Percentiles rank a stretch among this genome's conserved stretches.
Evolutionary conservation across 1,140 invertebrate genomes (phyloP).

Genomic region (Papilio polyxenes): DNA sequence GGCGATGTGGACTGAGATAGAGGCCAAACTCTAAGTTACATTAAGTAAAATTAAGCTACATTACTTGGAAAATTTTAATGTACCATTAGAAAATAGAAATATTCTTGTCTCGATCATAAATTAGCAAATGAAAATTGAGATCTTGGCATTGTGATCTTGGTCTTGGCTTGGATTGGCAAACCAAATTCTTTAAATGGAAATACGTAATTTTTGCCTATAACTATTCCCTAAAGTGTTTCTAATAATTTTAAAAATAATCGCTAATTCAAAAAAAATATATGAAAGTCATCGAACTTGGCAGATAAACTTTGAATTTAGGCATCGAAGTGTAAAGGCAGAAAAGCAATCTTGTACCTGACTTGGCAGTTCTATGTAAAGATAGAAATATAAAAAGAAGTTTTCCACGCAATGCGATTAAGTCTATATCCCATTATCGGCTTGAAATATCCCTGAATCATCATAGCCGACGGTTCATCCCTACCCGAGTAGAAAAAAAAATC

Average conservation of each 20-base stretch:
- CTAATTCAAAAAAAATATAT: background rate
- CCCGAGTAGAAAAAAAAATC: background rate
- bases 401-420: constrained; percentile 30
- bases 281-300: background rate
- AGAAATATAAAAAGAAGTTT: constrained; percentile 34
- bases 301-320: constrained; percentile 1
- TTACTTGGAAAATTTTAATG: constrained; percentile 10
- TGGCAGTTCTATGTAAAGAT: constrained; percentile 24
- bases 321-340: background rate
- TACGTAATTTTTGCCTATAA: no score
- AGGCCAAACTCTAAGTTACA: constrained; percentile 6
- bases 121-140: background rate
- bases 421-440: constrained; percentile 26
- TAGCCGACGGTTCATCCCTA: background rate
- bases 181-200: no score
- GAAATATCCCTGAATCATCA: constrained; percentile 35
- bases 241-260: no score
- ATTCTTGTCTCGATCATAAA: background rate
- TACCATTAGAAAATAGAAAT: constrained; percentile 1
- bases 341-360: constrained; percentile 32
- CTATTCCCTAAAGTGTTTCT: no score
- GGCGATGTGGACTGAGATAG: constrained; percentile 11
- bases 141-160: no score
- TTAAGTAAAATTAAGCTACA: constrained; percentile 11
- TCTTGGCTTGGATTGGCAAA: no score